Percentiles rank a stretch among this genome's conserved stretches.
These are phyloP conservation scores for Aythya baeri DNA, from an alignment of 2,113 vertebrate genomes.

Conservation along the genomic window DNA sequence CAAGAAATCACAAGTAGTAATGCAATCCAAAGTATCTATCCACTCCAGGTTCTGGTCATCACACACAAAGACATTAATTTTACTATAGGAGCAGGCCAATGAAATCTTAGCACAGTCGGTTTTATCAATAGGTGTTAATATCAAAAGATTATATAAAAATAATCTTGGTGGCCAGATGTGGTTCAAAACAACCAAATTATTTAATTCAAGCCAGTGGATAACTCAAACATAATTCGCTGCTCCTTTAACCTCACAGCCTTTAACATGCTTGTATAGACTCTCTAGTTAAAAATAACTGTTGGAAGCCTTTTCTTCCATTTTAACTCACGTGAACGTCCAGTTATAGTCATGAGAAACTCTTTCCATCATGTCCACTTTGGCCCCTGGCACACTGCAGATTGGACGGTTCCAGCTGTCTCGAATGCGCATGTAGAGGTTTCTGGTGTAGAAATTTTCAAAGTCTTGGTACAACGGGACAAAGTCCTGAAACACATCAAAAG, in stretches of 20 bases:
- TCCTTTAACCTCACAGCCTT: background rate
- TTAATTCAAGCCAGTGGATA: background rate
- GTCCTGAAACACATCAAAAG: slow-evolving; percentile 79
- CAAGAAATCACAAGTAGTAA: background rate
- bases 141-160: background rate
- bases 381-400: slow-evolving; percentile 92
- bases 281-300: background rate
- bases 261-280: background rate
- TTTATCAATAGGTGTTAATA: background rate
- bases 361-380: slow-evolving; percentile 91
- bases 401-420: slow-evolving; percentile 97
- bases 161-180: background rate
- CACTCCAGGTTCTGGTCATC: background rate
- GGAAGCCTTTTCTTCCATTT: background rate
- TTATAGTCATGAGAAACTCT: slow-evolving; percentile 90
- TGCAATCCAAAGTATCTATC: background rate
- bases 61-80: background rate
- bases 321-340: slow-evolving; percentile 93
- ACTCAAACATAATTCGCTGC: background rate
- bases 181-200: background rate
- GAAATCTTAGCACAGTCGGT: background rate
- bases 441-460: slow-evolving; percentile 97
- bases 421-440: slow-evolving; percentile 97
- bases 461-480: slow-evolving; percentile 97
- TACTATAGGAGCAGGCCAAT: background rate